Evolutionary conservation across 2,888 invertebrate species (phyloP).

Genomic region (Pachydiplax longipennis): DNA sequence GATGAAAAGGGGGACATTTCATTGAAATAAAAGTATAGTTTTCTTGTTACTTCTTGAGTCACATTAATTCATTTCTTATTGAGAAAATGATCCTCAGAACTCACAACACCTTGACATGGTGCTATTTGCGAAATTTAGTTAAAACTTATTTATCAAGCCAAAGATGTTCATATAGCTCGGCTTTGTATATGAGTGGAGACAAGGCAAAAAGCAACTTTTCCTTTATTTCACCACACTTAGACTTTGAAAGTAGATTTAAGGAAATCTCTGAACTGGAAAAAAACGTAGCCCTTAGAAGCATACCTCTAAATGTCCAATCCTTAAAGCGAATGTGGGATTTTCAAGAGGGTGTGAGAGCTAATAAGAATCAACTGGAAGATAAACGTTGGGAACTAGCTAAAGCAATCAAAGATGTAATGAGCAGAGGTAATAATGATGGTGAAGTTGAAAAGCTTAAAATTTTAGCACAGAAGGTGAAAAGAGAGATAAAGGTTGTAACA

Average conservation of each 20-base stretch:
- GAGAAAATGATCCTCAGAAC: background rate
- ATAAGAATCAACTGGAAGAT: constrained; percentile 64
- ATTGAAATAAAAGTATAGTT: background rate
- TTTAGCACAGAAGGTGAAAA: constrained; percentile 65
- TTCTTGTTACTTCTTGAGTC: background rate
- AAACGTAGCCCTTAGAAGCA: constrained; percentile 66
- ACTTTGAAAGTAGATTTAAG: constrained; percentile 67
- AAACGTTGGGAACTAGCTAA: constrained; percentile 63
- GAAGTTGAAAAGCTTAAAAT: constrained; percentile 65
- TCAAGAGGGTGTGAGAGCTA: constrained; percentile 65
- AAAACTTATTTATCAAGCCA: background rate
- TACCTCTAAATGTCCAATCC: constrained; percentile 64
- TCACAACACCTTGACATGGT: background rate
- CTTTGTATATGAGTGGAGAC: constrained; percentile 72
- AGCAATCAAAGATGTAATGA: constrained; percentile 62
- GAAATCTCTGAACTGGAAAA: constrained; percentile 63
- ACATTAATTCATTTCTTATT: background rate
- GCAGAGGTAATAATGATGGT: constrained; percentile 56
- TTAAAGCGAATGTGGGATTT: constrained; percentile 69
- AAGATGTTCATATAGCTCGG: constrained; percentile 59
- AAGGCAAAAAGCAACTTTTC: constrained; percentile 74
- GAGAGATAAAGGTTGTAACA: constrained; percentile 71
- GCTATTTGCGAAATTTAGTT: background rate
- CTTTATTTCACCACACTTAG: constrained; percentile 72
- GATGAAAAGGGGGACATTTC: constrained; percentile 50